Base-by-base conservation (phyloP, 1,140 invertebrate genomes). In the Neodiprion virginianus region DNA sequence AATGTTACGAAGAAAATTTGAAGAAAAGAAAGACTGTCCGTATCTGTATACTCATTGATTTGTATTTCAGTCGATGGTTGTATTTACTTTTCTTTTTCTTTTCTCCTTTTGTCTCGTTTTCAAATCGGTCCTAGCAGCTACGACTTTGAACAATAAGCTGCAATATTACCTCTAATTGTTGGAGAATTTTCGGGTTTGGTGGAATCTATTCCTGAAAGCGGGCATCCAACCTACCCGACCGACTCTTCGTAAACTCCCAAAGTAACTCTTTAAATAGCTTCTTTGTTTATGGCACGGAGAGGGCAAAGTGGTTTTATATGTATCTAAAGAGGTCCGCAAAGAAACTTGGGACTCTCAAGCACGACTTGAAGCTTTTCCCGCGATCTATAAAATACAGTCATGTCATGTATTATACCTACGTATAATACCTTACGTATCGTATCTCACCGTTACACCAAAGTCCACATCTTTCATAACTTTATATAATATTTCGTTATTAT, bases 231-330 rank as follows among this genome's bases (percentile, higher is more conserved):
- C 28, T 40, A 40, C 28, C 28, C 28, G 5, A 40, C 28, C 28
- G 28, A 40, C 28, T 40, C 53, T 61, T 17, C n/a, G 11, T 61
- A 61, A 61, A 61, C 8, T 61, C 53, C n/a, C 53, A 61, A 61
- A 61, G 53, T 61, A 61, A 61, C 53, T 61, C 53, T 61, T 61
- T 61, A 61, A 61, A 61, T 61, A 61, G 53, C 53, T 61, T 61
- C 53, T 61, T 61, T 61, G 53, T 61, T 61, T 61, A 61, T 61
- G 8, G 53, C 53, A 17, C n/a, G 11, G 53, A 40, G 28, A 40
- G 53, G 53, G 53, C 53, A 61, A 61, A 61, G 53, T 61, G 53
- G 53, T 61, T 61, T 61, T 61, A 61, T 61, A 61, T 61, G 53
- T 61, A 61, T 61, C 53, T 8, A 17, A 61, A 61, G 53, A 61